Evolutionary conservation across 2,113 vertebrate genomes (phyloP).

Genomic region (Ciconia stormi): DNA sequence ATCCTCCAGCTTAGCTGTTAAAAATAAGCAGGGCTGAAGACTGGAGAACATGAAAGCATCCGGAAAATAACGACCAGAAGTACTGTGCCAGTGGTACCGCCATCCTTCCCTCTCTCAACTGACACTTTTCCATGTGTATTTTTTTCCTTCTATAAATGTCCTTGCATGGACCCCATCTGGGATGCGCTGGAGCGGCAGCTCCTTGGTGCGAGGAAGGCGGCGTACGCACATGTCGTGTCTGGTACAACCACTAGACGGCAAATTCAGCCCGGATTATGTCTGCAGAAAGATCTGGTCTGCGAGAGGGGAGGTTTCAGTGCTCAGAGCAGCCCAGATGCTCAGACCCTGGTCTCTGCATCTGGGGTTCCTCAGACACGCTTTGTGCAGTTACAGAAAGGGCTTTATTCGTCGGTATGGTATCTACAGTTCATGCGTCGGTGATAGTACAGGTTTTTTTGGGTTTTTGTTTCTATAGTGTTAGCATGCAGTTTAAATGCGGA

Average conservation of each 20-base stretch:
- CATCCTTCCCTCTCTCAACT: not conserved
- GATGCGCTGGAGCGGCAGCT: not conserved
- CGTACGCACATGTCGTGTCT: not conserved
- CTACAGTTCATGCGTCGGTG: conserved; percentile 60
- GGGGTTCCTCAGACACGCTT: not conserved
- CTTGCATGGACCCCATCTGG: not conserved
- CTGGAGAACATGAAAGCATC: not conserved
- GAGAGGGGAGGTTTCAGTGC: fast-evolving
- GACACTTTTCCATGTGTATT: not conserved
- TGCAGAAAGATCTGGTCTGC: not conserved
- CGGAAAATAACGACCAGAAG: not conserved
- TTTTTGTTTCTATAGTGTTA: conserved; percentile 30
- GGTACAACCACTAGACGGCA: conserved; percentile 41
- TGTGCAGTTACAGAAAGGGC: conserved; percentile 51
- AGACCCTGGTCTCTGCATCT: not conserved
- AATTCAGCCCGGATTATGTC: not conserved
- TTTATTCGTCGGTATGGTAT: conserved; percentile 69
- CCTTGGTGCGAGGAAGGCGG: not conserved
- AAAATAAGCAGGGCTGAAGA: not conserved
- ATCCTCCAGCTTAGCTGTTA: not conserved
- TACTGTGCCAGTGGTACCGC: fast-evolving
- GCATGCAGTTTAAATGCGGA: conserved; percentile 58
- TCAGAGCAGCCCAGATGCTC: not conserved
- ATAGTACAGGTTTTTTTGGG: not conserved
- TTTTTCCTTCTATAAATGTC: fast-evolving